Conservation (phyloP, 92 coral and sea anemone genomes). For the Scolanthus callimorphus region DNA sequence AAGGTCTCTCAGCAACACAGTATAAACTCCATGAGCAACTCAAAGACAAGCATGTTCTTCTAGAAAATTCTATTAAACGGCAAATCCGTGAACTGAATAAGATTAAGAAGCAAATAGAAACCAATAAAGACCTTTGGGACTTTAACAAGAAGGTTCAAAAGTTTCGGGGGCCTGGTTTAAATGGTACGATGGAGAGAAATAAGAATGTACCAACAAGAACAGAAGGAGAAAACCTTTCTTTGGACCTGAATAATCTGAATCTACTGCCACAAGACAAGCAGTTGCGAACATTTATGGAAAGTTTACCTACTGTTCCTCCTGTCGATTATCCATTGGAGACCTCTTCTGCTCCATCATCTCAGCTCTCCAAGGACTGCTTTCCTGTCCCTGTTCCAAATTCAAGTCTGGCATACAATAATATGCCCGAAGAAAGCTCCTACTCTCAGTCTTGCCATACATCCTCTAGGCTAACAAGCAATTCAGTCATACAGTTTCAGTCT, state of each 20-base stretch:
- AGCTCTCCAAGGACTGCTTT: too few relatives aligned
- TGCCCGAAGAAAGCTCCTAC: too few relatives aligned
- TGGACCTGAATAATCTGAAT: not conserved
- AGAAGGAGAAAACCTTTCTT: not conserved
- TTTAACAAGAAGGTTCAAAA: slow-evolving; percentile 18
- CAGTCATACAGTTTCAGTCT: too few relatives aligned
- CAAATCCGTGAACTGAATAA: slow-evolving; percentile 13
- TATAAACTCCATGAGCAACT: slow-evolving; percentile 12
- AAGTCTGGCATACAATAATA: too few relatives aligned
- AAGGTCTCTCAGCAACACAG: slow-evolving; percentile 21
- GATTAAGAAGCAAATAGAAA: slow-evolving; percentile 28
- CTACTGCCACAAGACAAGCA: not conserved
- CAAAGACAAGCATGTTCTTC: slow-evolving; percentile 11
- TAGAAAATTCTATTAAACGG: slow-evolving; percentile 21
- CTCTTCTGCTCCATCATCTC: too few relatives aligned
- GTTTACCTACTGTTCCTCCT: not conserved
- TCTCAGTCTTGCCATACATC: too few relatives aligned
- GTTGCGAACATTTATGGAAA: not conserved
- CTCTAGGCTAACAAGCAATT: too few relatives aligned
- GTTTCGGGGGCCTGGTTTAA: slow-evolving; percentile 1
- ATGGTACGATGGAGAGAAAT: not conserved
- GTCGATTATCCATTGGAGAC: too few relatives aligned
- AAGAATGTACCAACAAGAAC: not conserved
- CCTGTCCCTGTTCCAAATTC: too few relatives aligned
- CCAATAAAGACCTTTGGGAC: slow-evolving; percentile 24